Evolutionary conservation across 2,113 vertebrate genomes (phyloP).

Genomic region (human (Homo sapiens)): DNA sequence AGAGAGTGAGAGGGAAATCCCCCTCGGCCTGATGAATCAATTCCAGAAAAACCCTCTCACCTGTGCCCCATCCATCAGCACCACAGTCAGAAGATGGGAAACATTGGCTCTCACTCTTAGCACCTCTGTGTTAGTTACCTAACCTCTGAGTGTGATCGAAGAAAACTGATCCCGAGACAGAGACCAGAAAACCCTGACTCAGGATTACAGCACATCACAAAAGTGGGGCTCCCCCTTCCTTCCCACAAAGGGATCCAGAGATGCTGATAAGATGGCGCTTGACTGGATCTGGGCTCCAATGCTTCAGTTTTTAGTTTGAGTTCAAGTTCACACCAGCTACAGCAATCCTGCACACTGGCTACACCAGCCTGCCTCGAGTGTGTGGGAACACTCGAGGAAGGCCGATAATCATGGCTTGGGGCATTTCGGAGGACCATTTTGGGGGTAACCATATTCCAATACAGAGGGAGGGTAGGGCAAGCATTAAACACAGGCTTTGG

Average conservation of each 20-base stretch:
- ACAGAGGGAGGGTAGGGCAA: neutral
- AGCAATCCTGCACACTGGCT: neutral
- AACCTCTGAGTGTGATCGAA: neutral
- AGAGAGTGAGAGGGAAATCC: slow-evolving; percentile 42
- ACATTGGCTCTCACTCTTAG: slow-evolving; percentile 13
- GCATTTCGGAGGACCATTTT: neutral
- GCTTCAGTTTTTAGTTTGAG: neutral
- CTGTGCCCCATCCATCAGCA: slow-evolving; percentile 6
- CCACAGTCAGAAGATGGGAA: neutral
- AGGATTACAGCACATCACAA: neutral
- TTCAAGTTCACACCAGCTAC: neutral
- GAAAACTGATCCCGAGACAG: neutral
- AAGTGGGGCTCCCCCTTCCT: neutral
- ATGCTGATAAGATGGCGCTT: neutral
- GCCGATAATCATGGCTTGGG: neutral
- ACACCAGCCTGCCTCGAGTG: neutral
- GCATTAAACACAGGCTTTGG: neutral
- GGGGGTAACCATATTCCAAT: neutral
- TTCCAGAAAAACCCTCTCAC: slow-evolving; percentile 59
- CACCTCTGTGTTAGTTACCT: neutral
- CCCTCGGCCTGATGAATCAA: slow-evolving; percentile 13
- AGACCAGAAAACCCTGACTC: neutral
- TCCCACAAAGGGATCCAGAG: neutral
- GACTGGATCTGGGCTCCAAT: neutral
- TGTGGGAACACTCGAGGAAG: neutral